phyloP scores from a whole-genome alignment of 2,113 vertebrate genomes.

The Cyprinodon variegatus region DNA sequence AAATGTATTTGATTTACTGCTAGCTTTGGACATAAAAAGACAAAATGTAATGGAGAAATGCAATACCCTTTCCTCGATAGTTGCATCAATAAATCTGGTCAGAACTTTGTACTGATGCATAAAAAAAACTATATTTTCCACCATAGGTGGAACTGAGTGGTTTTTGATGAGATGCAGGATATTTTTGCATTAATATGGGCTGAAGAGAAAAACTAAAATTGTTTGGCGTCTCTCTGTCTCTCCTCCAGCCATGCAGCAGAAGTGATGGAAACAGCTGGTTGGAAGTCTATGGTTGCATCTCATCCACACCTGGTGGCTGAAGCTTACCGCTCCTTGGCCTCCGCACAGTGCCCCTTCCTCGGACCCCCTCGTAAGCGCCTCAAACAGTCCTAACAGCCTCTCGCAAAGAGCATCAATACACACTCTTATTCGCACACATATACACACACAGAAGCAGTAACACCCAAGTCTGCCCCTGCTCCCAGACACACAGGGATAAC shows the following conservation, averaged over 20 bases:
- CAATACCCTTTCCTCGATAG: not conserved
- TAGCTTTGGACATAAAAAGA: not conserved
- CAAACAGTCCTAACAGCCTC: slow-evolving; percentile 91
- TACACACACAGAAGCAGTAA: slow-evolving; percentile 29
- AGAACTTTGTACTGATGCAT: not conserved
- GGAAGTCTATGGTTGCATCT: slow-evolving; percentile 97
- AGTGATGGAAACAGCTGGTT: slow-evolving; percentile 97
- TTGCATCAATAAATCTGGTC: not conserved
- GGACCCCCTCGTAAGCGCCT: slow-evolving; percentile 96
- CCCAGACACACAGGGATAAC: slow-evolving; percentile 48
- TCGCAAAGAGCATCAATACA: not conserved
- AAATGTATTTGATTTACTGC: not conserved
- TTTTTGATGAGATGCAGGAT: too few species aligned
- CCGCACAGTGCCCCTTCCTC: slow-evolving; percentile 96
- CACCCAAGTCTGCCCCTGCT: slow-evolving; percentile 7
- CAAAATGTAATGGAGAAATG: not conserved
- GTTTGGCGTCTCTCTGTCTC: not conserved
- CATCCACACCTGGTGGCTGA: slow-evolving; percentile 98
- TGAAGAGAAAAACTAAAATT: not conserved
- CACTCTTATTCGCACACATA: slow-evolving; percentile 5
- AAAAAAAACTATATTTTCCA: not conserved
- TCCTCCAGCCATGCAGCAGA: slow-evolving; percentile 81
- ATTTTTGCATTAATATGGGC: too few species aligned
- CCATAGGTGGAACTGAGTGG: too few species aligned
- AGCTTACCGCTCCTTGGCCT: slow-evolving; percentile 95